Base-by-base conservation (phyloP, 2,113 vertebrate genomes). In the Corythornis cristatus region DNA sequence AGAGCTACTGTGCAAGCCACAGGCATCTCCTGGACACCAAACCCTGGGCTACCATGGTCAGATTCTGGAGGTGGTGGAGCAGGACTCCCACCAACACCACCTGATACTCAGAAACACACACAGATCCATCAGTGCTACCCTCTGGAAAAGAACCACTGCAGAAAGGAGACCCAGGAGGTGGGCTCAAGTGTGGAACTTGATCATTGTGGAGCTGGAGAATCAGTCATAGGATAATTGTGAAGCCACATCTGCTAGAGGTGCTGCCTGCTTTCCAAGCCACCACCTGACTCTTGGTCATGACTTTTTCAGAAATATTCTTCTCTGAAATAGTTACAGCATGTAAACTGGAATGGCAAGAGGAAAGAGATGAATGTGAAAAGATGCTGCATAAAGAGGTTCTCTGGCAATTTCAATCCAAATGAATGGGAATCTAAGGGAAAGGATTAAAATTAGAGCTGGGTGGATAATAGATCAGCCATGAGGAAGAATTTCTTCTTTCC, bases 31-130 rank as follows among this genome's bases (percentile, higher is more conserved):
- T 65, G 67, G n/a, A 25, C 57, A 86, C 22, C 31, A 75, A 40
- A 43, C 3, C 25, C 15, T 43, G 23, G 6, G 15, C 5, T 17
- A 3, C 8, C 0, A 0, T 45, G 53, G 53, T 5, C 21, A 42
- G 21, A 12, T 53, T 76, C 68, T 61, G 22, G 22, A 84, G 48
- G 26, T 45, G 5, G n/a, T 37, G 35, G 11, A 53, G 22, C 42
- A 72, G 45, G 22, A 29, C 33, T 82, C 66, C 35, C 58, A 71
- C 31, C 70, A 67, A 5, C 31, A 58, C 37, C 33, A 33, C 31
- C 21, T 71, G 17, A 8, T 50, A 15, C 29, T 67, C 50, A 72
- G 37, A 53, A 37, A 77, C 40, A 56, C 5, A 28, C 1, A 0
- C 2, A 0, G 1, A 8, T 28, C 60, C 61, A 13, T 4, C 1